Evolutionary conservation across 2,113 vertebrate species (phyloP), one percentile per base, ranked within the genome.

Genomic region (Aspidoscelis tigris): DNA sequence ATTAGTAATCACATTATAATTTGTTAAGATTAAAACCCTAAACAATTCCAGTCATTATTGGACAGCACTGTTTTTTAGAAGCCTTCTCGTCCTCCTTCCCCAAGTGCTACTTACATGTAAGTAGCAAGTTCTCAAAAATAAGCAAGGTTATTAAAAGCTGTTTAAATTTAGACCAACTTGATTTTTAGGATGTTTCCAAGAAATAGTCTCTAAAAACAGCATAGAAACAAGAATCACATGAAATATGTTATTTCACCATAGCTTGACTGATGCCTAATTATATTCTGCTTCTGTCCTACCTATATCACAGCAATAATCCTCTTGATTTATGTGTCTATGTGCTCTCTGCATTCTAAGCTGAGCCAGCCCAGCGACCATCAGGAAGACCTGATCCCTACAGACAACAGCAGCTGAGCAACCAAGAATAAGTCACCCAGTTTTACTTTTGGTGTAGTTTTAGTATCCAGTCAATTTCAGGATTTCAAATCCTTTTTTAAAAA

Each of bases 1-100:
- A 94, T 96, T 95, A 96, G 95, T 95, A 93, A 89, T 91, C 43
- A 90, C 95, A 96, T 95, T 95, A 95, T 87, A 93, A 90, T 93
- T 81, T 39, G 6, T 18, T 78, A 91, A 92, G 89, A 89, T 89
- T 69, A 79, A 33, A 79, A 14, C 4, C 58, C 58, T 86, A 72
- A 92, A 91, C 89, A 92, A 92, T 89, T 91, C 84, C 5, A 95
- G 80, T 71, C 86, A 79, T 83, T 87, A 88, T n/a, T 70, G 65
- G 68, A 78, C 86, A 88, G 87, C 2, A 65, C 85, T 50, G 21
- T 26, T 72, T 76, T 33, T 87, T 82, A 53, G 41, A 80, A 82
- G 43, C 41, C 24, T 74, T 73, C 50, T 78, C 16, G 44, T 88
- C 71, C 47, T 78, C 85, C 89, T 89, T 88, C 81, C 64, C 76